Evolutionary conservation across 1,140 invertebrate genomes (phyloP), one percentile per base, ranked within the genome.

Genomic region (Drosophila fuyamai): DNA sequence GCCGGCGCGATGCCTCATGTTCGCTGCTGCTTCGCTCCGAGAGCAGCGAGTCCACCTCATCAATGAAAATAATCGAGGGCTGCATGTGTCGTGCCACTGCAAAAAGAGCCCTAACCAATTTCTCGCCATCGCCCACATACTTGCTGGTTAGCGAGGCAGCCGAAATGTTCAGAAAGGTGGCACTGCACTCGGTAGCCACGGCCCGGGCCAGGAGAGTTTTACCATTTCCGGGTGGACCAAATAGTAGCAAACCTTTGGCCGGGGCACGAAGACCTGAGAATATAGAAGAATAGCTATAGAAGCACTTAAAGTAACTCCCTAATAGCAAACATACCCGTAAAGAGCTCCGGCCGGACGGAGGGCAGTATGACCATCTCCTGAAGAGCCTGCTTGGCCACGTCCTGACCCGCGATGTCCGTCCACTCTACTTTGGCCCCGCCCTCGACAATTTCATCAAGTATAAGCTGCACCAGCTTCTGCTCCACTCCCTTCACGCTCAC

Each of bases 121-220:
- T 99, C 93, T 99, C 98, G 4, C 98, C 98, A 92, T 99, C 98
- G 7, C 98, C 98, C 3, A 99, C 97, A 93, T 98, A 97, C 81
- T 99, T 99, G 54, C 98, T 99, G n/a, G 98, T 99, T n/a, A 99
- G 93, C 63, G 97, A 98, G 9, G 98, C 98, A 10, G 98, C 98
- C 76, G 97, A 98, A 88, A 99, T 99, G 50, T 97, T 98, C 92
- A 99, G 99, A 93, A 99, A 99, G 0, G 98, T 99, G 5, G 98
- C 97, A 43, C 95, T 95, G 82, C 96, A 96, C 92, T 99, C 97
- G 13, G 97, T 97, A 1, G 98, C 98, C 14, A 99, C 97, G 55
- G 97, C 97, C 41, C 97, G 95, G 0, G 96, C 97, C 55, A 99
- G 94, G 62, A 99, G 93, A 0, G 98, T 99, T 93, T 99, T 99